Percentiles rank a stretch among this genome's conserved stretches.
These are phyloP conservation scores for Lordiphosa fenestrarum DNA, from an alignment of 2,888 invertebrate species.

Conservation along the genomic window DNA sequence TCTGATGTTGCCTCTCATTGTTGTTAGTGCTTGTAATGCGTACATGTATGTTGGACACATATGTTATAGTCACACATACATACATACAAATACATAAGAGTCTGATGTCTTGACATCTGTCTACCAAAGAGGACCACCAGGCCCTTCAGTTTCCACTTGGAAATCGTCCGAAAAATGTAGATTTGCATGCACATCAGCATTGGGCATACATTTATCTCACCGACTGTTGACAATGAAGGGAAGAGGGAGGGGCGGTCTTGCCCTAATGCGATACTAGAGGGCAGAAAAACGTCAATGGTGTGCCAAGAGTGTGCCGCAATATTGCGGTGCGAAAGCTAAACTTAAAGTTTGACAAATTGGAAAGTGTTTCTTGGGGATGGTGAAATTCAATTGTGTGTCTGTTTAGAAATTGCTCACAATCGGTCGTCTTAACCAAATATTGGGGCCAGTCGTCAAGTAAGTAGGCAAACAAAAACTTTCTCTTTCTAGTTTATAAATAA, in stretches of 20 bases:
- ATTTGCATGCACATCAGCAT: conserved; percentile 74
- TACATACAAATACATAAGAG: conserved; percentile 30
- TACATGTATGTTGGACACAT: conserved; percentile 50
- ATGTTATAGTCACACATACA: conserved; percentile 41
- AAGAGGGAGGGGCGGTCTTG: conserved; percentile 40
- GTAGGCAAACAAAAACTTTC: too few relatives aligned
- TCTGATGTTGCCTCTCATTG: conserved; percentile 25
- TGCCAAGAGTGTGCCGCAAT: too few relatives aligned
- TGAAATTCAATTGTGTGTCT: too few relatives aligned
- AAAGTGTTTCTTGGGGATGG: too few relatives aligned
- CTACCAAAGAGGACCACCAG: conserved; percentile 29
- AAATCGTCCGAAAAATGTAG: conserved; percentile 55
- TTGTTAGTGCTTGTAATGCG: conserved; percentile 54
- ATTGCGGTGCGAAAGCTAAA: too few relatives aligned
- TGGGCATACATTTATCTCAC: conserved; percentile 65
- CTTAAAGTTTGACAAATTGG: too few relatives aligned
- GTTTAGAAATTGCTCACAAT: too few relatives aligned
- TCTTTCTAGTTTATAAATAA: too few relatives aligned
- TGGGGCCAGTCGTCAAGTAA: too few relatives aligned
- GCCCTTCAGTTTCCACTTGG: conserved; percentile 24
- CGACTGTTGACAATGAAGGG: conserved; percentile 44
- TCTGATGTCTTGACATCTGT: conserved; percentile 72
- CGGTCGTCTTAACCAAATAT: too few relatives aligned
- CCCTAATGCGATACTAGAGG: conserved; percentile 11
- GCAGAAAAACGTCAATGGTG: too few relatives aligned